Conservation (phyloP, 2,888 invertebrate genomes). For the Camptogramma bilineatum region DNA sequence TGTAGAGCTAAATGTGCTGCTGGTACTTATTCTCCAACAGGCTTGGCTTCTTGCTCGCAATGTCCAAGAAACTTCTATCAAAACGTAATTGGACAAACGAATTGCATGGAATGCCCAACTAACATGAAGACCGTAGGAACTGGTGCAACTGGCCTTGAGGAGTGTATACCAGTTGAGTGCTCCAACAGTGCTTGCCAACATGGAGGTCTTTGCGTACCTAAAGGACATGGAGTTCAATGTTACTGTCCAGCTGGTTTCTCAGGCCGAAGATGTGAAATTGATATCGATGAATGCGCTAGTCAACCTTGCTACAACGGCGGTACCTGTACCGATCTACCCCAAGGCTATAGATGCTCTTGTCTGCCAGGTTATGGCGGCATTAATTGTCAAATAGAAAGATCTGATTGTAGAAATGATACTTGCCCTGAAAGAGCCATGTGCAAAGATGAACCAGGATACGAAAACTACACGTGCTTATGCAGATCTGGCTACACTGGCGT, state of each 20-base stretch:
- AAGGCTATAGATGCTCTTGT: conserved; percentile 96
- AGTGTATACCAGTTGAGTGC: conserved; percentile 95
- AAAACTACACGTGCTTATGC: conserved; percentile 96
- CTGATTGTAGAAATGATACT: conserved; percentile 94
- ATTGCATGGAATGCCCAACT: conserved; percentile 95
- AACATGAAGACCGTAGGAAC: conserved; percentile 94
- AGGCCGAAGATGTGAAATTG: conserved; percentile 96
- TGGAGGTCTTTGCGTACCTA: conserved; percentile 95
- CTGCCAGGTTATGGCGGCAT: conserved; percentile 95
- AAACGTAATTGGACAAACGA: conserved; percentile 92
- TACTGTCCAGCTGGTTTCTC: conserved; percentile 98
- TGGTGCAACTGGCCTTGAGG: conserved; percentile 93
- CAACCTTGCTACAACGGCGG: conserved; percentile 97
- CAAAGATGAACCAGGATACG: conserved; percentile 95
- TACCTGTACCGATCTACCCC: conserved; percentile 95
- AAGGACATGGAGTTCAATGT: conserved; percentile 95
- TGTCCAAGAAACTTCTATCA: conserved; percentile 98
- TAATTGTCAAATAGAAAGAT: conserved; percentile 97
- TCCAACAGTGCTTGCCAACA: conserved; percentile 95
- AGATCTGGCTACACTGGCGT: conserved; percentile 97
- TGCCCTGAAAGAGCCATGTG: conserved; percentile 99
- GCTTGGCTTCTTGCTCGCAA: conserved; percentile 96
- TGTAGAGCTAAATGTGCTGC: conserved; percentile 95
- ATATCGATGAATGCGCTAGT: conserved; percentile 97
- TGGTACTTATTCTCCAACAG: conserved; percentile 96